phyloP scores from a whole-genome alignment of 1,140 invertebrate species.

The Charaxes varanes region DNA sequence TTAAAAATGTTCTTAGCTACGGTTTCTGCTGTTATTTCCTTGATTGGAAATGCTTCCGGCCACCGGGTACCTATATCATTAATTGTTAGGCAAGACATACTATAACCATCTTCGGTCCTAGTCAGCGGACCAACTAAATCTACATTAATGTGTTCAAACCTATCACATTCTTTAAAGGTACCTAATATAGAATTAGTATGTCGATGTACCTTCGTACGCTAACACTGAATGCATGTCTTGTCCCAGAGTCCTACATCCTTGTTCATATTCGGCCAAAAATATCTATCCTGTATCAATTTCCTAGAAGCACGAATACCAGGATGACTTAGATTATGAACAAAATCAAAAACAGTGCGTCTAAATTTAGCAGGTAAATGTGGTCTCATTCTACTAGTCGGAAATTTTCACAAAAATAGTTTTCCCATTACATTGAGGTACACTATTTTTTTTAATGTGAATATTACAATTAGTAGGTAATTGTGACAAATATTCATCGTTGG shows the following conservation, averaged over 20 bases:
- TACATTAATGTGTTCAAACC: slow-evolving; percentile 10
- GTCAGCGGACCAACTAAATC: slow-evolving; percentile 5
- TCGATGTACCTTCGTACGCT: slow-evolving; percentile 11
- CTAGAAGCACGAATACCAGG: slow-evolving; percentile 26
- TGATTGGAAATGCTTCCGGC: slow-evolving; percentile 10
- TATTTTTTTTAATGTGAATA: neutral
- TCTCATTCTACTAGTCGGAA: too few relatives aligned
- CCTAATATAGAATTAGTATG: slow-evolving; percentile 6
- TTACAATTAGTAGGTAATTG: neutral
- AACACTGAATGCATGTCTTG: slow-evolving; percentile 16
- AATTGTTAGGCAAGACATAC: slow-evolving; percentile 11
- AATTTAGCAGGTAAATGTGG: slow-evolving; percentile 17
- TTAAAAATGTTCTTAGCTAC: slow-evolving; percentile 7
- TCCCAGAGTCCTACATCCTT: slow-evolving; percentile 33
- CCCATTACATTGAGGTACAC: neutral
- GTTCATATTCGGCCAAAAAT: slow-evolving; percentile 51
- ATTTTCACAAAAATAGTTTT: too few relatives aligned
- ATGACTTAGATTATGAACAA: slow-evolving; percentile 34
- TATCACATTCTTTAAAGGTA: neutral
- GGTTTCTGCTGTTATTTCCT: slow-evolving; percentile 6
- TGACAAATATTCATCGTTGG: neutral
- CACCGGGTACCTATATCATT: slow-evolving; percentile 5
- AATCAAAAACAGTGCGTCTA: slow-evolving; percentile 12
- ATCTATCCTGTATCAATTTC: slow-evolving; percentile 35
- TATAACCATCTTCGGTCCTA: slow-evolving; percentile 1